Conservation (phyloP, 64 coral and sea anemone species). For the Catalaphyllia jardinei region DNA sequence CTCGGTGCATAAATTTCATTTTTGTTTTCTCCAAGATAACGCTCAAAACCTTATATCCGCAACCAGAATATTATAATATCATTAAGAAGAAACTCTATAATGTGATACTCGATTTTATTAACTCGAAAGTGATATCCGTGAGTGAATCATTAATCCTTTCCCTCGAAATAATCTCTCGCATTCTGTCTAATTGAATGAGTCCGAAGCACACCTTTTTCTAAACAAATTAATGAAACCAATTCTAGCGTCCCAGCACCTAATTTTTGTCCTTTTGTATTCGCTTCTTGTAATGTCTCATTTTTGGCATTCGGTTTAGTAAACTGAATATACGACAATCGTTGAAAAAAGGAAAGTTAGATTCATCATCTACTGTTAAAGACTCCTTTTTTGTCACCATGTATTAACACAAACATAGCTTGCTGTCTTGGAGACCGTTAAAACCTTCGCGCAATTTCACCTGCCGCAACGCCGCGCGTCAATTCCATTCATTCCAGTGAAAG, state of each 20-base stretch:
- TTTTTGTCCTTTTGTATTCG: neutral
- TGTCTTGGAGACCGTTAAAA: neutral
- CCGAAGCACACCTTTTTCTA: constrained; percentile 10
- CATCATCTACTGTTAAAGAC: too few relatives aligned
- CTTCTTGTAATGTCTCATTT: neutral
- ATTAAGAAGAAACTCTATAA: neutral
- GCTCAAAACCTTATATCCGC: neutral
- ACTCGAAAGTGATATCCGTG: constrained; percentile 2
- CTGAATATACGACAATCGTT: too few relatives aligned
- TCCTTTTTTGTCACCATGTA: neutral
- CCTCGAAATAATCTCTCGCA: neutral
- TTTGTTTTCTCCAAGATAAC: neutral
- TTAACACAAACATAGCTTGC: neutral
- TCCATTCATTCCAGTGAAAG: neutral
- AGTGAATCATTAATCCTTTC: constrained; percentile 3
- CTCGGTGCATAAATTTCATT: neutral
- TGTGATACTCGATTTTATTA: neutral
- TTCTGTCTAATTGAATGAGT: constrained; percentile 15
- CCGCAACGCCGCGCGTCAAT: neutral
- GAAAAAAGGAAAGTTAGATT: too few relatives aligned
- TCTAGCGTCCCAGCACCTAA: neutral
- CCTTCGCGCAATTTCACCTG: constrained; percentile 1
- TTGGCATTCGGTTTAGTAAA: neutral
- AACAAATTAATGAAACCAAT: constrained; percentile 37
- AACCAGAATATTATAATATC: constrained; percentile 10